Evolutionary conservation across 2,888 invertebrate genomes (phyloP), one percentile per base, ranked within the genome.

Genomic region (Rhyacophila evoluta): DNA sequence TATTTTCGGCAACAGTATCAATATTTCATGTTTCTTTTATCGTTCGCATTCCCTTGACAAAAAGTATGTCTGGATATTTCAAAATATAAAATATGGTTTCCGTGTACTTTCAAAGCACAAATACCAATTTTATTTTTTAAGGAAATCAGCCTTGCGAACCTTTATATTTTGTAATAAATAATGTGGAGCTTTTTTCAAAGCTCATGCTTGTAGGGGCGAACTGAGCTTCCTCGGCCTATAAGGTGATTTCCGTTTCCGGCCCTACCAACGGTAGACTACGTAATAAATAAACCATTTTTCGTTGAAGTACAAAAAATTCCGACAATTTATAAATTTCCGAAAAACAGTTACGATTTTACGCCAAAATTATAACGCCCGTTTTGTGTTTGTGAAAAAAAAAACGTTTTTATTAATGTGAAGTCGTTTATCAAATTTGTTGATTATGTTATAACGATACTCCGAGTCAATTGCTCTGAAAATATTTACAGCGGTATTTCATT

Each of bases 171-270:
- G 76, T 69, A 41, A 78, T 69, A 71, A 79, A 79, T 79, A 79
- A 74, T 74, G 78, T 69, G 41, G 41, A 41, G 25, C 72, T 37
- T 70, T 33, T 70, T 29, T 70, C 29, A 75, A 75, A 79, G 71
- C 78, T 79, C 76, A 55, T 72, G 67, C 79, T 75, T 72, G 68
- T 70, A 75, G 77, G 81, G 75, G 78, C 78, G 67, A 74, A 15
- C 77, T 78, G 78, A 78, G 74, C 71, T 79, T 81, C 75, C 79
- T 78, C 68, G 78, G 75, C 79, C 79, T 78, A 81, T 78, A 76
- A 78, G 73, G 81, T 70, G 79, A 81, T 81, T 79, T 81, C 81
- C 81, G 79, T 37, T 79, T 78, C 81, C 81, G 69, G 75, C 74
- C 72, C 74, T 76, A 75, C 75, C 74, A 39, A 74, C 79, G 75